Percentiles rank a stretch among this genome's conserved stretches.
phyloP scores from a whole-genome alignment of 2,888 invertebrate genomes.

The Hedychridium roseum region DNA sequence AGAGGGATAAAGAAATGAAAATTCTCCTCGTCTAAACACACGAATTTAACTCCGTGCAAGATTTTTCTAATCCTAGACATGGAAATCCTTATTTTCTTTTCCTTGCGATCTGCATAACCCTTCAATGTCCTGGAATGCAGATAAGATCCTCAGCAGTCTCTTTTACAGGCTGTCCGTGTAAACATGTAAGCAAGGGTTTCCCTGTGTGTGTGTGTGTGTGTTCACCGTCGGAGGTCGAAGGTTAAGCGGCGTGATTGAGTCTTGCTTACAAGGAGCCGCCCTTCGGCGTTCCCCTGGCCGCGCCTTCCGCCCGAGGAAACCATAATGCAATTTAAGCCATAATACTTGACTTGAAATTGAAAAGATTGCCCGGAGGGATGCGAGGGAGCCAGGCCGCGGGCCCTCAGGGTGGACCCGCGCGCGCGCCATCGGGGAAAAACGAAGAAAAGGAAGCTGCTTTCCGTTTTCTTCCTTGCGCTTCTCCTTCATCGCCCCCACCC shows the following conservation, averaged over 20 bases:
- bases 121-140: no score
- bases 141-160: no score
- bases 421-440: no score
- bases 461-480: neutral
- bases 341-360: conserved; percentile 65
- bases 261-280: conserved; percentile 61
- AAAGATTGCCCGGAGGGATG: conserved; percentile 63
- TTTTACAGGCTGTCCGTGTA: no score
- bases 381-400: conserved; percentile 48
- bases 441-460: neutral
- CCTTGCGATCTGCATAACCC: no score
- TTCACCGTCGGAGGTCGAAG: conserved; percentile 51
- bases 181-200: no score
- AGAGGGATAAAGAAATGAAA: no score
- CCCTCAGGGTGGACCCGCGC: neutral
- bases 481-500: no score
- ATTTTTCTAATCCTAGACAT: no score
- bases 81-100: no score
- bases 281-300: conserved; percentile 46
- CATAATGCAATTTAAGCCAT: conserved; percentile 64
- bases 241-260: conserved; percentile 64
- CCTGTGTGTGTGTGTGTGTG: conserved; percentile 26
- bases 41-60: no score
- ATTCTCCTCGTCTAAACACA: no score
- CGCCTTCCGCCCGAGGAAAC: conserved; percentile 50